Conservation (phyloP, 2,113 vertebrate genomes). For the Ceyx cyanopectus region DNA sequence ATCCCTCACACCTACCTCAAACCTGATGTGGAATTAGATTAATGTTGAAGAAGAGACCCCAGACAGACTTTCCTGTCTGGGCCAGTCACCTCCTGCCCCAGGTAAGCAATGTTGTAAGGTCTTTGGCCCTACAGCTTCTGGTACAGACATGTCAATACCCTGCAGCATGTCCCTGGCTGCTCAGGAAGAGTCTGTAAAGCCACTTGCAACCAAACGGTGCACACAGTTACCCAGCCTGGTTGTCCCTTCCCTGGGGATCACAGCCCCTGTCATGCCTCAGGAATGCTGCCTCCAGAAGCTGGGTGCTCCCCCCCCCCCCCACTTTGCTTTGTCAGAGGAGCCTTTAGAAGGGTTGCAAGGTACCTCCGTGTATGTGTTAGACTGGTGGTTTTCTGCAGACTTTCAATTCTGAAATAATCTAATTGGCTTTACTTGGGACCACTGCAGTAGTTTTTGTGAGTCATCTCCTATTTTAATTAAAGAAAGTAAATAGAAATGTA, state of each 20-base stretch:
- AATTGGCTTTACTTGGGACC: background rate
- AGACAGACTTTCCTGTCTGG: accelerated
- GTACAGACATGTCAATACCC: background rate
- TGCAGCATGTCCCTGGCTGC: background rate
- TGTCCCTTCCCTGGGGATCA: background rate
- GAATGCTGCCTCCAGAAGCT: background rate
- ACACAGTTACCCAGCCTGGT: background rate
- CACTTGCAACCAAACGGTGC: background rate
- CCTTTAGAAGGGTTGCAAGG: background rate
- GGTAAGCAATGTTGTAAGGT: background rate
- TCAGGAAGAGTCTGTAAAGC: background rate
- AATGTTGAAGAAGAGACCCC: background rate
- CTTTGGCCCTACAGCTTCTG: background rate
- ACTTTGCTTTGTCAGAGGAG: background rate
- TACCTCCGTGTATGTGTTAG: background rate
- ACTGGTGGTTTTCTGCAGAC: background rate
- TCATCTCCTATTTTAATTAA: background rate
- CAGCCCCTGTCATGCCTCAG: background rate
- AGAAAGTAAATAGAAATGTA: background rate
- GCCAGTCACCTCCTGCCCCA: background rate
- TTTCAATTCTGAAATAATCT: background rate
- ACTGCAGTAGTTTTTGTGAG: background rate
- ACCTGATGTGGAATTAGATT: background rate
- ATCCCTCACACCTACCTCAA: background rate
- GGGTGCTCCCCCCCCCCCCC: background rate